phyloP scores from a whole-genome alignment of 2,888 invertebrate species.

The Tortricodes alternella region DNA sequence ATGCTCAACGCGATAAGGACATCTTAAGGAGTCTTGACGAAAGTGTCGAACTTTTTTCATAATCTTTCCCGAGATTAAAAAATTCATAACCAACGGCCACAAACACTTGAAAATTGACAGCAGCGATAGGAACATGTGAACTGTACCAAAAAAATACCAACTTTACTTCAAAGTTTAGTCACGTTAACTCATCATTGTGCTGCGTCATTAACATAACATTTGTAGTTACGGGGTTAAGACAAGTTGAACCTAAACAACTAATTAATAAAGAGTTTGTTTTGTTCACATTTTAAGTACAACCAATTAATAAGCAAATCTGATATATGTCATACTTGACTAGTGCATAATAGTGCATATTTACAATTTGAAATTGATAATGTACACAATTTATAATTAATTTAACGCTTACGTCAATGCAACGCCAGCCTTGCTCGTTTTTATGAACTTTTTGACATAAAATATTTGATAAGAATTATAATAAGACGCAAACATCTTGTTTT shows the following conservation, averaged over 20 bases:
- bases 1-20: constrained; percentile 16
- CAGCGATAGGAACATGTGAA: background rate
- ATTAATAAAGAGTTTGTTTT: background rate
- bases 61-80: constrained; percentile 47
- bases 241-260: constrained; percentile 11
- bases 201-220: constrained; percentile 4
- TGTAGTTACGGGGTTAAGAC: background rate
- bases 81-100: constrained; percentile 38
- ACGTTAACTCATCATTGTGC: background rate
- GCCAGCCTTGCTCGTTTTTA: too few relatives aligned
- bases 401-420: background rate
- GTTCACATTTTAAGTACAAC: background rate
- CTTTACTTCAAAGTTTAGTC: background rate
- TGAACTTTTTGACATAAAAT: too few relatives aligned
- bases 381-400: background rate
- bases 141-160: background rate
- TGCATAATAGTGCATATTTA: background rate
- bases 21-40: constrained; percentile 21
- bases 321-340: constrained; percentile 6
- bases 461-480: too few relatives aligned
- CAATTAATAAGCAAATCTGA: constrained; percentile 2
- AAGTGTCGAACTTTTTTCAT: constrained; percentile 61
- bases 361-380: constrained; percentile 4
- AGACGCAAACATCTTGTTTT: too few relatives aligned
- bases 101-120: constrained; percentile 57